Percentiles rank a stretch among this genome's conserved stretches.
Evolutionary conservation across 2,113 vertebrate genomes (phyloP).

Genomic region (Passer domesticus): DNA sequence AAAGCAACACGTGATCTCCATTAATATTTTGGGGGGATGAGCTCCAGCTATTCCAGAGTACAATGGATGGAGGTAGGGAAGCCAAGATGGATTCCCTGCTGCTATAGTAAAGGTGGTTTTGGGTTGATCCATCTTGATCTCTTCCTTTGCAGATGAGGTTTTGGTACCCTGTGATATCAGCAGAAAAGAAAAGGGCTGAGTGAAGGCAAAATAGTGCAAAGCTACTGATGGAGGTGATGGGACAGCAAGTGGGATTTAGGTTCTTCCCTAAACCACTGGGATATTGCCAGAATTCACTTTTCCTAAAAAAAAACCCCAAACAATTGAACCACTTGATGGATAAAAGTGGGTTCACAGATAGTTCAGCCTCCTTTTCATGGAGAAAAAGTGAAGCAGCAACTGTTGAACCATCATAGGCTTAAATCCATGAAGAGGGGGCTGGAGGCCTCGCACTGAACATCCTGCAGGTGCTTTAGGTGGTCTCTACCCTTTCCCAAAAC

Average conservation of each 20-base stretch:
- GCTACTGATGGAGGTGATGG: background rate
- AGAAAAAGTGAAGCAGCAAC: background rate
- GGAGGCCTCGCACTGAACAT: rapidly evolving
- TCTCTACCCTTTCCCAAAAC: background rate
- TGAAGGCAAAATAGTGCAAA: background rate
- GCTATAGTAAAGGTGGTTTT: background rate
- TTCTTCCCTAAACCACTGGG: background rate
- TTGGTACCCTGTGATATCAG: background rate
- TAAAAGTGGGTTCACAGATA: background rate
- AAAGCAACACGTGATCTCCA: rapidly evolving
- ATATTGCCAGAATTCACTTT: background rate
- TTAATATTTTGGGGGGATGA: background rate
- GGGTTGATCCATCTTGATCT: background rate
- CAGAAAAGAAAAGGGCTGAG: background rate
- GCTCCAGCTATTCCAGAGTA: background rate
- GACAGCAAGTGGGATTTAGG: background rate
- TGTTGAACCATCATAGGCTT: background rate
- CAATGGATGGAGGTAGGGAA: background rate
- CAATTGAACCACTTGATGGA: background rate
- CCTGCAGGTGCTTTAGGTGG: background rate
- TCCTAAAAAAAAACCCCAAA: background rate
- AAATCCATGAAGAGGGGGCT: background rate
- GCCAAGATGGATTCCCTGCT: background rate
- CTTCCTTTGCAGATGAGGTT: background rate
- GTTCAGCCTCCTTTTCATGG: background rate